Conservation (phyloP, 2,797 vertebrate genomes). For the Balearica regulorum region DNA sequence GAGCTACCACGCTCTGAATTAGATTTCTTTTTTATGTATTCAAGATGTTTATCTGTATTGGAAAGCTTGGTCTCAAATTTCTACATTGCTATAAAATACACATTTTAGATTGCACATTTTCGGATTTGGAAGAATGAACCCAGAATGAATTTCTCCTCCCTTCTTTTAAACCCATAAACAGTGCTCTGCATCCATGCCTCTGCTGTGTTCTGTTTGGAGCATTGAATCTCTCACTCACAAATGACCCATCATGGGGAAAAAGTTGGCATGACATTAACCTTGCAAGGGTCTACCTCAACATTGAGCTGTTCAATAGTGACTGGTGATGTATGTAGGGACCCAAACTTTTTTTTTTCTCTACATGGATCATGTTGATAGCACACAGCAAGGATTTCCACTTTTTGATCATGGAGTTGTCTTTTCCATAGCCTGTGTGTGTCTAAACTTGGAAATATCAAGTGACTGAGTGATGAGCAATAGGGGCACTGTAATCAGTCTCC, state of each 20-base stretch:
- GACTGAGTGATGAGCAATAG: not conserved
- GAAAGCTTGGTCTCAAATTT: not conserved
- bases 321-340: not conserved
- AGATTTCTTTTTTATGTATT: not conserved
- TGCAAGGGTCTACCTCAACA: not conserved
- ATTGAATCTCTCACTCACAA: not conserved
- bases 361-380: not conserved
- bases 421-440: not conserved
- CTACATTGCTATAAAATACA: not conserved
- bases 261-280: not conserved
- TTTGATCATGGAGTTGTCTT: not conserved
- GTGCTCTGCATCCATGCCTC: not conserved
- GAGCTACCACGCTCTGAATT: not conserved
- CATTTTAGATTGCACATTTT: not conserved
- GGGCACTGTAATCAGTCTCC: not conserved
- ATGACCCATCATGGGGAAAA: not conserved
- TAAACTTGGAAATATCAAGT: not conserved
- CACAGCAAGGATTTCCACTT: not conserved
- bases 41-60: not conserved
- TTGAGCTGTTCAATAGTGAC: not conserved
- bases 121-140: not conserved
- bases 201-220: not conserved
- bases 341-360: not conserved
- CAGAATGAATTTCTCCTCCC: not conserved
- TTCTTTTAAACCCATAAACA: not conserved